Conservation (phyloP, 2,888 invertebrate species). For the Mellilla xanthometata region DNA sequence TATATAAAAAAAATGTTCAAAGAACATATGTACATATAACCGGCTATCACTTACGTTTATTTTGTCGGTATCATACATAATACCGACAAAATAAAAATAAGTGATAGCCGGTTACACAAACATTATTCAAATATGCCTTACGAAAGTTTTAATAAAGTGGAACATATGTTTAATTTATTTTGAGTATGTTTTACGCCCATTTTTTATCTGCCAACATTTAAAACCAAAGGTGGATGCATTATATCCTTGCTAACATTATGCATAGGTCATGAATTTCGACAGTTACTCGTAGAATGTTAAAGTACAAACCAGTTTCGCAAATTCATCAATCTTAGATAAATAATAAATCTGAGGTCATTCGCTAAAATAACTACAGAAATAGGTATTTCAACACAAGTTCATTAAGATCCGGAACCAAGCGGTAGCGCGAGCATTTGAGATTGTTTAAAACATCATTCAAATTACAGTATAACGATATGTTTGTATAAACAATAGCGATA, state of each 20-base stretch:
- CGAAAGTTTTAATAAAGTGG: no score
- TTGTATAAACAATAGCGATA: constrained; percentile 12
- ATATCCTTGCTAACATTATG: background rate
- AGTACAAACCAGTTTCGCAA: constrained; percentile 1
- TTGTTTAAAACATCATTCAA: constrained; percentile 3
- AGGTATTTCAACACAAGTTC: background rate
- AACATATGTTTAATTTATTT: no score
- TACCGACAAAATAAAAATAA: no score
- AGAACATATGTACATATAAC: no score
- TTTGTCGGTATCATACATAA: no score
- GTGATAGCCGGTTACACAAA: no score
- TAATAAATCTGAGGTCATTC: constrained; percentile 2
- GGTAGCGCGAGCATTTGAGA: constrained; percentile 2
- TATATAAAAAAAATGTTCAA: no score
- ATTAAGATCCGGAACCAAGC: constrained; percentile 9
- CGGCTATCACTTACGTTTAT: no score
- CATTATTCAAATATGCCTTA: no score
- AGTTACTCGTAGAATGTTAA: background rate
- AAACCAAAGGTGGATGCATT: background rate
- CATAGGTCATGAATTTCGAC: constrained; percentile 4
- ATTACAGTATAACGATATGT: constrained; percentile 8
- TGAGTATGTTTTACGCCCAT: no score
- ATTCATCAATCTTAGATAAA: constrained; percentile 1
- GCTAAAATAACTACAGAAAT: background rate
- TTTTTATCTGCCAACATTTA: no score